Base-by-base conservation (phyloP, 2,113 vertebrate genomes). In the Potamarius usumacintae region DNA sequence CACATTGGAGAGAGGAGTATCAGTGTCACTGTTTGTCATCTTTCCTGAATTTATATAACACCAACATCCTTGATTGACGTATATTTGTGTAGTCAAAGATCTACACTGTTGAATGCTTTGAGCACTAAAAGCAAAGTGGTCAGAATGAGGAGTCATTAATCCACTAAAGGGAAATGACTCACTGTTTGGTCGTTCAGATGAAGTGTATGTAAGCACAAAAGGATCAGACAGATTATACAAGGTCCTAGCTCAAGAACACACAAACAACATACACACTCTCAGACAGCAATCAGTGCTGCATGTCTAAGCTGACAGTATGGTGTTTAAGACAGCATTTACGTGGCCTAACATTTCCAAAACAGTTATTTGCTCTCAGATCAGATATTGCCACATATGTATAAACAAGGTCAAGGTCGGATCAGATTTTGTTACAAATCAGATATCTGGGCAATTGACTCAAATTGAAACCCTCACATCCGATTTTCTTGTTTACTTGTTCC, bases 221-320 rank as follows among this genome's bases (percentile, higher is more conserved):
- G 72, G 88, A 86, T 89, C 63, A 92, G 88, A 91, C 71, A 83
- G 90, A 90, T 77, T 89, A 79, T 30, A 84, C 71, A 67, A 14
- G 48, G 53, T 50, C 78, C 82, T 65, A 83, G 71, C 82, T 82
- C 57, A 86, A 52, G 8, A 60, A 85, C 20, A 60, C 48, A 79
- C 62, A 79, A 5, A 67, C 34, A 27, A 52, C 53, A 79, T 60
- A 27, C 50, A 58, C 67, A 27, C 42, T 42, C 42, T 42, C 48
- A 52, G 7, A 60, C 50, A 10, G 2, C 52, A 4, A 83, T 53
- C n/a, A 53, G 80, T 9, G n/a, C 74, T 25, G 52, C 65, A 30
- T 4, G 55, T 74, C 82, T 72, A 50, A 76, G 72, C 72, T 20
- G 55, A 84, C 48, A 63, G 34, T n/a, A 83, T 83, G 63, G 42